phyloP scores from a whole-genome alignment of 37 sponge, comb jelly and placozoan species.

The Geodia barretti region DNA sequence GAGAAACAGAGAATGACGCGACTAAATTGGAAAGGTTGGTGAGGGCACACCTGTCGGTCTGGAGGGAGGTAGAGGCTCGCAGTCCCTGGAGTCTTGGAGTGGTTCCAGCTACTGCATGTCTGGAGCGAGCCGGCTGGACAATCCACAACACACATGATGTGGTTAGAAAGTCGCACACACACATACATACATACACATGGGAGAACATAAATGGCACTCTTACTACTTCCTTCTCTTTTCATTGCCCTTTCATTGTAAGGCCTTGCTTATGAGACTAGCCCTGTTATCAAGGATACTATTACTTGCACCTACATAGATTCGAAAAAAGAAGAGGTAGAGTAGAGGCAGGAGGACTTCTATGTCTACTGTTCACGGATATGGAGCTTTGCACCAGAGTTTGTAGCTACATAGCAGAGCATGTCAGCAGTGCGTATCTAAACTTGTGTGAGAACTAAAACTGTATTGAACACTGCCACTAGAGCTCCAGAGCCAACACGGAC shows the following conservation, averaged over 20 bases:
- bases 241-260: no score
- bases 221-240: neutral
- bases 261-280: no score
- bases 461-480: neutral
- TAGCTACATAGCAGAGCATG: neutral
- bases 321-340: no score
- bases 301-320: no score
- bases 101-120: neutral
- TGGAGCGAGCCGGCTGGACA: neutral
- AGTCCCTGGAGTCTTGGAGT: conserved; percentile 4
- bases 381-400: no score
- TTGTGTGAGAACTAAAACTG: neutral
- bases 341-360: no score
- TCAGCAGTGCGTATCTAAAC: neutral
- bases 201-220: neutral
- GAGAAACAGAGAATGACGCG: no score
- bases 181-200: conserved; percentile 10
- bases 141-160: neutral
- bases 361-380: no score
- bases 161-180: neutral
- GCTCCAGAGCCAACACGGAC: neutral
- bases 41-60: neutral
- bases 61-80: neutral
- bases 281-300: no score
- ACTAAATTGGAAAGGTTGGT: no score